Percentiles rank a stretch among this genome's conserved stretches.
These are phyloP conservation scores for Cinclus cinclus DNA, from an alignment of 2,113 vertebrate genomes.

Conservation along the genomic window DNA sequence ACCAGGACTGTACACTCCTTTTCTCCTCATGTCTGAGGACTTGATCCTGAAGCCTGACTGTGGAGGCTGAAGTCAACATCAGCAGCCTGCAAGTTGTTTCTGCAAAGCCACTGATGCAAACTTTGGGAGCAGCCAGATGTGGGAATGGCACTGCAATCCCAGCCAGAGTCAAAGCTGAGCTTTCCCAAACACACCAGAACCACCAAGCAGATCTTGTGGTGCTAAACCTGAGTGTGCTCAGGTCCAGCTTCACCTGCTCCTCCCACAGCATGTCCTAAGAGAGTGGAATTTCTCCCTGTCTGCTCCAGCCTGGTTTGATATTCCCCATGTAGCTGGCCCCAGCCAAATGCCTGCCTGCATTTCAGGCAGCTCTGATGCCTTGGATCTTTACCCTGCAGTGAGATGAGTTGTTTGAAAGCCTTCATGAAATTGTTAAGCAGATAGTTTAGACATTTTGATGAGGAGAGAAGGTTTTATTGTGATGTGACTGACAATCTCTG, in stretches of 20 bases:
- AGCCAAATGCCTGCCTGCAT: not conserved
- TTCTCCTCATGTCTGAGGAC: not conserved
- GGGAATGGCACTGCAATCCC: not conserved
- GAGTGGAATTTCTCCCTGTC: not conserved
- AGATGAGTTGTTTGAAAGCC: conserved; percentile 54
- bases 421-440: conserved; percentile 56
- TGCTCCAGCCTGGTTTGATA: not conserved
- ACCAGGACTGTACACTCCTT: not conserved
- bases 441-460: conserved; percentile 54
- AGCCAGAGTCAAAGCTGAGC: not conserved
- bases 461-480: conserved; percentile 63
- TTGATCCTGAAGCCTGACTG: not conserved
- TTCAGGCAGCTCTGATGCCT: not conserved
- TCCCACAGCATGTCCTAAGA: not conserved
- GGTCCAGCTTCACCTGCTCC: not conserved
- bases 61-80: not conserved
- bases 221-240: not conserved
- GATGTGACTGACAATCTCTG: conserved; percentile 61
- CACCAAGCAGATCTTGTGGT: not conserved
- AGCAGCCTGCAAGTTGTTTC: not conserved
- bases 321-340: not conserved
- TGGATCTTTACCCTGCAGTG: not conserved
- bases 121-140: not conserved
- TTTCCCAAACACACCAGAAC: not conserved
- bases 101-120: not conserved